Conservation (phyloP, 2,888 invertebrate species). For the Sphaerophoria rueppellii region DNA sequence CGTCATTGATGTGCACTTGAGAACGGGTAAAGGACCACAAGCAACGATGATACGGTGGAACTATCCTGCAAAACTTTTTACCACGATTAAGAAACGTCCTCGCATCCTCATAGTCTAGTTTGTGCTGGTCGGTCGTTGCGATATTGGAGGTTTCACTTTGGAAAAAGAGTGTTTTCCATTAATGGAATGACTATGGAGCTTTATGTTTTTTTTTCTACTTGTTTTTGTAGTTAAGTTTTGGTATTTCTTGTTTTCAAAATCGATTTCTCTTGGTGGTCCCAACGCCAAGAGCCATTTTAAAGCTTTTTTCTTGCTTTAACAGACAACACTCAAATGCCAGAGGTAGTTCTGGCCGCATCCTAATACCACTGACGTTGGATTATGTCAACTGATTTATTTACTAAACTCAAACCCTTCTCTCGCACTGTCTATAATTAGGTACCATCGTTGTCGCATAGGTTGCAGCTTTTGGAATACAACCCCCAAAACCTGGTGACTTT, state of each 20-base stretch:
- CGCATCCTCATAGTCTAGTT: neutral
- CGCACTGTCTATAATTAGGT: neutral
- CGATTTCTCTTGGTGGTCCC: constrained; percentile 37
- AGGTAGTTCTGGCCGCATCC: constrained; percentile 68
- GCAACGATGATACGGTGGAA: neutral
- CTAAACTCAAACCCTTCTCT: constrained; percentile 35
- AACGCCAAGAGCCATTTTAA: neutral
- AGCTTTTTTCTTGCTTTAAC: neutral
- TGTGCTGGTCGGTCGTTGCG: neutral
- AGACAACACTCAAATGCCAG: constrained; percentile 46
- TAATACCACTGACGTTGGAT: constrained; percentile 71
- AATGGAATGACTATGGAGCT: constrained; percentile 69
- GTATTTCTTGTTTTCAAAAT: constrained; percentile 34
- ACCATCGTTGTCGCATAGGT: neutral
- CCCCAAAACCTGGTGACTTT: constrained; percentile 69
- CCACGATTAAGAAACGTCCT: constrained; percentile 46
- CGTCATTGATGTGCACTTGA: too few relatives aligned
- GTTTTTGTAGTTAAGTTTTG: neutral
- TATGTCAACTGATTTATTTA: constrained; percentile 73
- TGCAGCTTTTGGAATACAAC: constrained; percentile 29
- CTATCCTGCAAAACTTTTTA: constrained; percentile 52
- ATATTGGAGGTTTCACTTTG: constrained; percentile 38
- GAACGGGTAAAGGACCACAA: neutral
- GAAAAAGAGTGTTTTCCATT: constrained; percentile 61
- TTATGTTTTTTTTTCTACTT: constrained; percentile 36